Base-by-base conservation (phyloP, 2,888 invertebrate genomes). In the Tillus elongatus region DNA sequence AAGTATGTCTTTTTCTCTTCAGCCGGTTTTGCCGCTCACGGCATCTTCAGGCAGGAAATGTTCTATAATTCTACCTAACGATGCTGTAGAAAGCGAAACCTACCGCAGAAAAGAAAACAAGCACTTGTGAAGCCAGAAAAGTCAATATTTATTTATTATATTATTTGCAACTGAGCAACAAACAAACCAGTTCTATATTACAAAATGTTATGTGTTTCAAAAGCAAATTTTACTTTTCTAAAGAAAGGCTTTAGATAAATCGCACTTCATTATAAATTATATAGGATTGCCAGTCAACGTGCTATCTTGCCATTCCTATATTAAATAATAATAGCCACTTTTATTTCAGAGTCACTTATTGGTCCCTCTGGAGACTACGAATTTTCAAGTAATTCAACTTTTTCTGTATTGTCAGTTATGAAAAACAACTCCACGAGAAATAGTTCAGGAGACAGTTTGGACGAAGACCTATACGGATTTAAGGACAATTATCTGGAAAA, bases 401-500 rank as follows among this genome's bases (percentile, higher is more conserved):
- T 10, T 8, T 26, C 13, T 19, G 6, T 6, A 2, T 15, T n/a
- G 14, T 28, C 24, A 2, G 30, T 24, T 12, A 28, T 24, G 2
- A 30, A 16, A 4, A 13, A 30, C 8, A 30, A 36, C 15, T 28
- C 29, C 30, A 30, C 30, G 36, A 24, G 30, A 13, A 37, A 37
- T 10, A 37, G 30, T 2, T 36, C 44, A 13, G 44, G 43, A 19
- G 19, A 32, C 8, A 42, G 37, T 15, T 41, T 10, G 10, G 38
- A 29, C 6, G 44, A 43, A 9, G 49, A 48, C 4, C 33, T 50
- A 3, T 51, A 51, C 24, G 44, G 40, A 27, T 33, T 45, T 12
- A 32, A 44, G 19, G 44, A 46, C 26, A 43, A 51, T 26, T 47
- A 52, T 36, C 24, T 50, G 13, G 40, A 47, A 27, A 44, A 46